Percentiles rank a stretch among this genome's conserved stretches.
Conservation (phyloP, 2,113 vertebrate genomes). For the Platycercus adscitus region DNA sequence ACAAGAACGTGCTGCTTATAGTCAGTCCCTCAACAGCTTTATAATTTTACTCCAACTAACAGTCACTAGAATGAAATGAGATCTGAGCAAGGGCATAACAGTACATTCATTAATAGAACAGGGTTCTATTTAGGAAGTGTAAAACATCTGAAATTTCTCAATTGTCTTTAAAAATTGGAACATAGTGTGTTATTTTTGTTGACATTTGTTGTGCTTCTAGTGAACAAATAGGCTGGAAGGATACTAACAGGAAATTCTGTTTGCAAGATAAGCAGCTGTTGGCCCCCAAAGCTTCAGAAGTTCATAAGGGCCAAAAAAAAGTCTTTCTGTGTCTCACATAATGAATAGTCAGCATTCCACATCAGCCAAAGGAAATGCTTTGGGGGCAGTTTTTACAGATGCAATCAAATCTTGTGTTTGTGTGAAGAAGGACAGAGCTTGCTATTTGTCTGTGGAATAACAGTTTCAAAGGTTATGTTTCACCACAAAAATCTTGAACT, state of each 20-base stretch:
- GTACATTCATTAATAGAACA: not conserved
- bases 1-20: not conserved
- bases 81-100: not conserved
- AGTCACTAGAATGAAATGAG: not conserved
- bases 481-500: slow-evolving; percentile 45
- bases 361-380: slow-evolving; percentile 74
- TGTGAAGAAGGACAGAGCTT: slow-evolving; percentile 39
- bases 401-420: slow-evolving; percentile 57
- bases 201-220: slow-evolving; percentile 67
- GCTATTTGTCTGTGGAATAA: slow-evolving; percentile 35
- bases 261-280: slow-evolving; percentile 80
- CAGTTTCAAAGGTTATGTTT: slow-evolving; percentile 44
- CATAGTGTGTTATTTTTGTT: slow-evolving; percentile 53
- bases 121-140: not conserved
- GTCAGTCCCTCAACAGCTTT: not conserved
- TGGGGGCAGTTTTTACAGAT: slow-evolving; percentile 68
- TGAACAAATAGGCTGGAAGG: slow-evolving; percentile 71
- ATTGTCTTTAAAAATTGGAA: slow-evolving; percentile 30
- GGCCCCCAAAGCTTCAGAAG: slow-evolving; percentile 64
- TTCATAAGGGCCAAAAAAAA: slow-evolving; percentile 57
- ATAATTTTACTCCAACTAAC: not conserved
- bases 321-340: slow-evolving; percentile 52
- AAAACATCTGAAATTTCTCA: slow-evolving; percentile 54
- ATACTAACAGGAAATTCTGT: slow-evolving; percentile 81
- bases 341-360: slow-evolving; percentile 79